Evolutionary conservation across 2,888 invertebrate species (phyloP).

Genomic region (Hirtodrosophila cameraria): DNA sequence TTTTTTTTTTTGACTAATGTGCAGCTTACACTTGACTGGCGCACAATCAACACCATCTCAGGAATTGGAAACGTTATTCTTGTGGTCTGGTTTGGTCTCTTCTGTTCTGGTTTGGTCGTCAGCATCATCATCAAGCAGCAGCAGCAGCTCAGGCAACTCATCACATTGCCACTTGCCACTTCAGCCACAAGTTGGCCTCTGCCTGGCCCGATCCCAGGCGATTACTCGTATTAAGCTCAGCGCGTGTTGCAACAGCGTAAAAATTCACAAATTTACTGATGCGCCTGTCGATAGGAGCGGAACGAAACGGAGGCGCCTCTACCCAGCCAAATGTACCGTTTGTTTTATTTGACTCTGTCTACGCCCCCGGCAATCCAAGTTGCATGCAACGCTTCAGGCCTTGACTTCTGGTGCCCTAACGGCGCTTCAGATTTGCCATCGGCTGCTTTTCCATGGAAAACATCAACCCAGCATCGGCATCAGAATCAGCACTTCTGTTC

Average conservation of each 20-base stretch:
- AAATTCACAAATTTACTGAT: slow-evolving; percentile 78
- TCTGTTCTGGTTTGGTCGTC: slow-evolving; percentile 35
- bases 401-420: slow-evolving; percentile 43
- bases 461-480: slow-evolving; percentile 4
- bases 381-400: slow-evolving; percentile 4
- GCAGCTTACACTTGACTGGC: slow-evolving; percentile 80
- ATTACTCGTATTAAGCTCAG: slow-evolving; percentile 69
- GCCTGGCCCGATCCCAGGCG: slow-evolving; percentile 52
- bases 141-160: slow-evolving; percentile 44
- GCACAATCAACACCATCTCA: slow-evolving; percentile 78
- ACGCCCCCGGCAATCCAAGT: slow-evolving; percentile 32
- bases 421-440: slow-evolving; percentile 72
- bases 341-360: slow-evolving; percentile 42
- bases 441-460: slow-evolving; percentile 57
- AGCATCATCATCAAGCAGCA: slow-evolving; percentile 51
- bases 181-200: slow-evolving; percentile 11
- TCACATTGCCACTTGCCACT: slow-evolving; percentile 59
- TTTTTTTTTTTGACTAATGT: slow-evolving; percentile 73
- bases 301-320: slow-evolving; percentile 28
- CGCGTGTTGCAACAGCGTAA: slow-evolving; percentile 72
- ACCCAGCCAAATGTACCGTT: slow-evolving; percentile 45
- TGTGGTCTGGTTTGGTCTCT: too few species aligned
- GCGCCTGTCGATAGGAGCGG: slow-evolving; percentile 56
- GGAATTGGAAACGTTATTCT: slow-evolving; percentile 27
- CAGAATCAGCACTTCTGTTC: slow-evolving; percentile 3